Conservation (phyloP, 2,113 vertebrate genomes). For the Grantiella picta region DNA sequence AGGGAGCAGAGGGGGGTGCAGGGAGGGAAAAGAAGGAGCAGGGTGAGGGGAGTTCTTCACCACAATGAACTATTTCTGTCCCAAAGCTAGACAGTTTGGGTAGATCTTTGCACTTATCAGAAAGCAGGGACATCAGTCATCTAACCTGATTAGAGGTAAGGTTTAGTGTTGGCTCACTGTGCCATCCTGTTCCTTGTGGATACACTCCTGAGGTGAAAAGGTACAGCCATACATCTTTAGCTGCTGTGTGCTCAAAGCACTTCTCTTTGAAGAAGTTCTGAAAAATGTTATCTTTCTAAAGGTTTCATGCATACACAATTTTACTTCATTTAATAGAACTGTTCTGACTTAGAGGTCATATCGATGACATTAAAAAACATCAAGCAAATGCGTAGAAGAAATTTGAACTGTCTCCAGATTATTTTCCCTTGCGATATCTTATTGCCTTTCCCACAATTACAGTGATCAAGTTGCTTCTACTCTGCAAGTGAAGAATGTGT, state of each 20-base stretch:
- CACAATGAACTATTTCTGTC: background rate
- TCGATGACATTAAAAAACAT: background rate
- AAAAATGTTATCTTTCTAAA: background rate
- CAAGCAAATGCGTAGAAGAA: background rate
- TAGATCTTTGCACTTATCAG: background rate
- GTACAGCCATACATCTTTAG: background rate
- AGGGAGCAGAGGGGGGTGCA: rapidly evolving
- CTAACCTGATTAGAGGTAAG: background rate
- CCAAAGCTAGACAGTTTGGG: background rate
- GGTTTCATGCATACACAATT: background rate
- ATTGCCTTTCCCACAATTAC: background rate
- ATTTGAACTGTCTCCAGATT: background rate
- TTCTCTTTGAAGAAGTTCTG: background rate
- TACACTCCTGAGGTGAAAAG: background rate
- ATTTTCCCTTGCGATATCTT: background rate
- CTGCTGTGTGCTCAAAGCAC: background rate
- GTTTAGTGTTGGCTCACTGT: background rate
- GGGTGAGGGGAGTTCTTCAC: background rate
- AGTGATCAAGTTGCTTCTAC: background rate
- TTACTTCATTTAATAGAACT: background rate
- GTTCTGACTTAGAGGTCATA: background rate
- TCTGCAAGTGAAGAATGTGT: background rate
- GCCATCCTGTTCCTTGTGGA: background rate
- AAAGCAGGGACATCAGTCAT: background rate
- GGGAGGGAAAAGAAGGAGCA: background rate